Conservation (phyloP, 2,797 vertebrate species). For the Columba guinea region DNA sequence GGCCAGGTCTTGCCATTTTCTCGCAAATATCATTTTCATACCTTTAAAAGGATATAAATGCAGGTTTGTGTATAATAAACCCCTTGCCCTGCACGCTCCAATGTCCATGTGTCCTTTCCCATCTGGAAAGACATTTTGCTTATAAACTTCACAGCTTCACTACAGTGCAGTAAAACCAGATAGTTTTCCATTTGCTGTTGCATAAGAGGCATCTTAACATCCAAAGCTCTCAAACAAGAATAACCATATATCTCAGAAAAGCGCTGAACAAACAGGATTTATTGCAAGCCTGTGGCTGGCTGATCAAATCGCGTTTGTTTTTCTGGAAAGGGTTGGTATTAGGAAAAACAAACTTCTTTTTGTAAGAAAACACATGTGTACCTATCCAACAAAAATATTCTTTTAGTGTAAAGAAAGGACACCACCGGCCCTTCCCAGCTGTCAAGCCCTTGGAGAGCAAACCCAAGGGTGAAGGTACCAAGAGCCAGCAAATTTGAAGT, state of each 20-base stretch:
- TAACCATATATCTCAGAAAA: neutral
- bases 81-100: neutral
- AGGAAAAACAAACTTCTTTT: constrained; percentile 11
- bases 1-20: neutral
- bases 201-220: neutral
- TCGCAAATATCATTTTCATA: neutral
- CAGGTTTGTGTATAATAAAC: accelerated
- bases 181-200: neutral
- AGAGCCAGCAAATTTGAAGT: neutral
- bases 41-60: neutral
- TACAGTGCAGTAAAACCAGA: accelerated
- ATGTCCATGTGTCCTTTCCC: neutral
- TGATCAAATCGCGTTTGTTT: neutral
- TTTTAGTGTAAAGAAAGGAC: neutral
- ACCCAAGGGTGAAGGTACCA: neutral
- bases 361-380: neutral
- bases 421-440: neutral
- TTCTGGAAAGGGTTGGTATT: neutral
- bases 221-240: neutral
- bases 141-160: neutral
- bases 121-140: neutral
- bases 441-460: neutral
- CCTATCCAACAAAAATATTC: constrained; percentile 20
- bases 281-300: neutral
- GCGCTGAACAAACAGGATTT: neutral